Conservation (phyloP, 2,797 vertebrate genomes). For the Rallus crepitans region DNA sequence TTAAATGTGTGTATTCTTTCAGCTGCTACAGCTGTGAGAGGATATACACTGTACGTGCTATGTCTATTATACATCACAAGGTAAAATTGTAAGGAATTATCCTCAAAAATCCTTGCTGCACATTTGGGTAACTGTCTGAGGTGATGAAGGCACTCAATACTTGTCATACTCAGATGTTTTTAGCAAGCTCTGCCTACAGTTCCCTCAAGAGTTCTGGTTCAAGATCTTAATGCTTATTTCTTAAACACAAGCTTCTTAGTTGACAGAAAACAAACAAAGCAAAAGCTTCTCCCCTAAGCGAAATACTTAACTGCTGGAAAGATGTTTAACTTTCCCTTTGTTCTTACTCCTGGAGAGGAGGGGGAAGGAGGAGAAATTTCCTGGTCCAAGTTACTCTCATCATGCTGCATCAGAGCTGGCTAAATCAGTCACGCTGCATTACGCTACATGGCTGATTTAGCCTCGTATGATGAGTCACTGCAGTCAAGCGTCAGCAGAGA, state of each 20-base stretch:
- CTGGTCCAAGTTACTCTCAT: conserved; percentile 29
- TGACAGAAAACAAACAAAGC: conserved; percentile 23
- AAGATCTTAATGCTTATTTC: neutral
- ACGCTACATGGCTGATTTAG: conserved; percentile 62
- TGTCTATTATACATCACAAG: neutral
- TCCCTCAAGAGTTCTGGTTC: neutral
- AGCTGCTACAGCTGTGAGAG: neutral
- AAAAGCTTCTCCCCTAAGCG: neutral
- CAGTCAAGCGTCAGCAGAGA: conserved; percentile 58
- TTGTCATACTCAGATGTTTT: neutral
- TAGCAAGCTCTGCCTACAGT: neutral
- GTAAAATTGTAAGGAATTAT: neutral
- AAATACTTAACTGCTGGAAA: neutral
- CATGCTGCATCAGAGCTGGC: conserved; percentile 58
- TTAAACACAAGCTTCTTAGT: neutral
- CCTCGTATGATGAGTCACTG: conserved; percentile 70
- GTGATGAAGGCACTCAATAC: neutral
- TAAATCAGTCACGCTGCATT: conserved; percentile 69
- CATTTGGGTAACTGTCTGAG: neutral
- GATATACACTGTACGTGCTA: no score
- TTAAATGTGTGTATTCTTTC: neutral
- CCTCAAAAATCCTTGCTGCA: neutral
- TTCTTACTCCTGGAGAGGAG: neutral
- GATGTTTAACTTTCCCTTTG: conserved; percentile 46
- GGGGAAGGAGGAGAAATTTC: conserved; percentile 21